These are phyloP conservation scores for Mallotus villosus DNA, from an alignment of 2,797 vertebrate species.

Conservation along the genomic window DNA sequence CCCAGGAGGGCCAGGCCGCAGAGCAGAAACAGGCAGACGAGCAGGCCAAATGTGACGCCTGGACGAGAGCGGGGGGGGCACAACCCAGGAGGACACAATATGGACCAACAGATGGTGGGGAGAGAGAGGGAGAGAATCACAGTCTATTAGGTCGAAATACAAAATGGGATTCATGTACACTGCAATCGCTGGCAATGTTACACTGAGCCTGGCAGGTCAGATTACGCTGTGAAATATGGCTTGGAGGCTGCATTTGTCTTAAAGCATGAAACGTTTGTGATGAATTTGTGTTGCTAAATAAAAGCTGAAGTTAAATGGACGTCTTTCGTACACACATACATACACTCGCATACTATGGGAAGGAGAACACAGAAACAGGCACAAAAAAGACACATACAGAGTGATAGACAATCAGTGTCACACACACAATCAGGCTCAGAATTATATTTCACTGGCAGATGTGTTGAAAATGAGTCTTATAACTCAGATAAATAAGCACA, in stretches of 20 bases:
- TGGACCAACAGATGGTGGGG: conserved; percentile 75
- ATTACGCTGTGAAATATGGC: conserved; percentile 7
- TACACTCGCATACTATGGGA: conserved; percentile 5
- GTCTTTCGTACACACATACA: neutral
- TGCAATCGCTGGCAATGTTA: conserved; percentile 36
- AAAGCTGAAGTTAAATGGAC: conserved; percentile 10
- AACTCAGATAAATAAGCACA: conserved; percentile 26
- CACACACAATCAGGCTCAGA: conserved; percentile 5
- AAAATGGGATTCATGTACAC: conserved; percentile 23
- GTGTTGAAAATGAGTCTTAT: conserved; percentile 51
- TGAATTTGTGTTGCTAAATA: neutral
- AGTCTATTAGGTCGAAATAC: conserved; percentile 44
- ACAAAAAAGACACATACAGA: conserved; percentile 5
- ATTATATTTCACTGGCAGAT: conserved; percentile 1
- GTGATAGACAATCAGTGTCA: conserved; percentile 3
- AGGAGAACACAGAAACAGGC: no score
- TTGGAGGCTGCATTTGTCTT: neutral
- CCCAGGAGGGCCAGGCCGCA: conserved; percentile 91
- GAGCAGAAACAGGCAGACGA: conserved; percentile 84
- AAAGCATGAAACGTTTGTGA: neutral
- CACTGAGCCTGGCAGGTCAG: conserved; percentile 27
- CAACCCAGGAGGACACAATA: conserved; percentile 66
- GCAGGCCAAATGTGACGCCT: conserved; percentile 91
- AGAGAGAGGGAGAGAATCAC: conserved; percentile 59
- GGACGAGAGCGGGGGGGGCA: conserved; percentile 58